phyloP scores from a whole-genome alignment of 2,888 invertebrate genomes.

The Ectobius pallidus region DNA sequence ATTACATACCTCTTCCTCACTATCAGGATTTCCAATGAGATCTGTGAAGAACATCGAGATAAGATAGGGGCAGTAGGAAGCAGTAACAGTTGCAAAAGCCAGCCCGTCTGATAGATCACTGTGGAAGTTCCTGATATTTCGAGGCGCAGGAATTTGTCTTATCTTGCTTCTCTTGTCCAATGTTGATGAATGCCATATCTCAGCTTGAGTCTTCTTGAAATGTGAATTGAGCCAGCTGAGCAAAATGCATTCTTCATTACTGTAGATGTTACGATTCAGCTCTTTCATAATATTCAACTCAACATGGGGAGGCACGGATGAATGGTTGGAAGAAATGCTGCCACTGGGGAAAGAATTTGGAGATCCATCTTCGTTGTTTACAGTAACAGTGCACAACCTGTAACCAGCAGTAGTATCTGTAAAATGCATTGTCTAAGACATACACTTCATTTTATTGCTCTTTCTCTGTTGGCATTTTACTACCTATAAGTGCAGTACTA shows the following conservation, averaged over 20 bases:
- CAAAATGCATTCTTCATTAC: background rate
- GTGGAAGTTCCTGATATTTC: conserved; percentile 56
- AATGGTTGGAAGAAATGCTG: too few relatives aligned
- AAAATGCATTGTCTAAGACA: too few relatives aligned
- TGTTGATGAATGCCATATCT: background rate
- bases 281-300: too few relatives aligned
- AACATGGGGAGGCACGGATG: too few relatives aligned
- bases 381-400: too few relatives aligned
- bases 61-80: conserved; percentile 65
- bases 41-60: conserved; percentile 56
- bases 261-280: background rate
- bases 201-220: background rate
- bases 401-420: too few relatives aligned
- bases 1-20: conserved; percentile 54
- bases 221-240: background rate
- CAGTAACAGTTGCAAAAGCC: conserved; percentile 61
- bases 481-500: too few relatives aligned
- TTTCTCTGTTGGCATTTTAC: too few relatives aligned
- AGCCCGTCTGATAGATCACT: conserved; percentile 62
- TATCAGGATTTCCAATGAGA: conserved; percentile 55
- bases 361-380: too few relatives aligned
- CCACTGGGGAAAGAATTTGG: too few relatives aligned
- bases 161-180: too few relatives aligned
- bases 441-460: too few relatives aligned
- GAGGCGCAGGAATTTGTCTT: background rate